A percentile compares a stretch with the other conserved stretches of the same genome.
phyloP scores from a whole-genome alignment of 2,113 vertebrate species.

The Dipodomys stephensi region DNA sequence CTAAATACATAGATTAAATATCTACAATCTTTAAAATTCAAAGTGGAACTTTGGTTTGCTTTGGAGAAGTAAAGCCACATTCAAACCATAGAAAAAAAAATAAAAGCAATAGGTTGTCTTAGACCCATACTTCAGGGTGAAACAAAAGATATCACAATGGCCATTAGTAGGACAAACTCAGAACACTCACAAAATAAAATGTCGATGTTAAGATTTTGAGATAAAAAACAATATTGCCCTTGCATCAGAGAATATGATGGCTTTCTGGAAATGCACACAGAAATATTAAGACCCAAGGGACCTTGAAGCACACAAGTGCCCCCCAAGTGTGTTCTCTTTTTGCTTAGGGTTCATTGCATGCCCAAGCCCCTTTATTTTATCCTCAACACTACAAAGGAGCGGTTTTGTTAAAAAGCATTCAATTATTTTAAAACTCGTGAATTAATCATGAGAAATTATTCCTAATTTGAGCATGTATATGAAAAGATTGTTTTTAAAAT shows the following conservation, averaged over 20 bases:
- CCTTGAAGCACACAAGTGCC: neutral
- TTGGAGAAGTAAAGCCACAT: neutral
- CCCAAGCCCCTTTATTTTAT: neutral
- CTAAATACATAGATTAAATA: neutral
- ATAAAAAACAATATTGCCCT: neutral
- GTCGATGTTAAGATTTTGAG: neutral
- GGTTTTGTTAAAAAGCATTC: neutral
- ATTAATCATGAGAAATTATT: neutral
- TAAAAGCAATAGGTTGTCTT: neutral
- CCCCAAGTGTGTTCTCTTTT: neutral
- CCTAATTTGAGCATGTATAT: neutral
- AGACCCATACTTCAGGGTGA: accelerated
- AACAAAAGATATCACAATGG: neutral
- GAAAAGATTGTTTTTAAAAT: neutral
- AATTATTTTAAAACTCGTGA: neutral
- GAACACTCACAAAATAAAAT: neutral
- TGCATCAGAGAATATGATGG: neutral
- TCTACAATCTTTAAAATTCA: neutral
- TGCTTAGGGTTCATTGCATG: neutral
- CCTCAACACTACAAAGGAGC: neutral
- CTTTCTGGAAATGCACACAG: neutral
- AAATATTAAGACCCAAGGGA: neutral
- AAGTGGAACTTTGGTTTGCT: neutral
- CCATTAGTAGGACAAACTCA: neutral
- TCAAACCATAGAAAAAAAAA: neutral